Evolutionary conservation across 2,888 invertebrate genomes (phyloP), one percentile per base, ranked within the genome.

Genomic region (Eilema depressum): DNA sequence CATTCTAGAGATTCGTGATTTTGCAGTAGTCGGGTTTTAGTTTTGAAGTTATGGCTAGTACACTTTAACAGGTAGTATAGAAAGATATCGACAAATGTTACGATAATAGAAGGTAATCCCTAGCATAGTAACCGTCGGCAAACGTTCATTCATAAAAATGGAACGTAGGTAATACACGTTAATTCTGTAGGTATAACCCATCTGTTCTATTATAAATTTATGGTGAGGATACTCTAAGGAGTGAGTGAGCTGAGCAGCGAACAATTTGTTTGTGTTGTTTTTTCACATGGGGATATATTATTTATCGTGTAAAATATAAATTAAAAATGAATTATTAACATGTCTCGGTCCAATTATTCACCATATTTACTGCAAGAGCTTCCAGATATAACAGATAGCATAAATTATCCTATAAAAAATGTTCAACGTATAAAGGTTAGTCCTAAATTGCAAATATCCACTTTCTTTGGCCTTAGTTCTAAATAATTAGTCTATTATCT

Each of bases 401-500:
- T 97, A 78, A 95, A 96, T 79, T 96, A 95, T 86, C 97, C 97
- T 2, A 92, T 97, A 80, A 95, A 96, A 89, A 96, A 96, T 88
- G 97, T 97, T 78, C 97, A 97, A 86, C 96, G 97, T 66, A 97
- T 98, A 86, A 97, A 97, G 96, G 97, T 97, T 87, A 90, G 93
- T 64, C 17, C 20, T 33, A 7, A 26, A 14, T 26, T 89, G 68
- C 33, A 68, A 73, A 73, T 74, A 78, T 73, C 71, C 68, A 62
- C 77, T 71, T 75, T 75, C 72, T 81, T 89, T 92, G 89, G 89
- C 88, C 83, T 68, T 66, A 71, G 79, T 79, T 86, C 90, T 90
- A 90, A 84, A 80, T 64, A 71, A 70, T 71, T 66, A 63, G 72
- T 47, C 61, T 26, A 72, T 68, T 65, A 25, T 63, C 47, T 73